A percentile compares a stretch with the other conserved stretches of the same genome.
phyloP scores from a whole-genome alignment of 2,888 invertebrate species.

The Alsophila aescularia region DNA sequence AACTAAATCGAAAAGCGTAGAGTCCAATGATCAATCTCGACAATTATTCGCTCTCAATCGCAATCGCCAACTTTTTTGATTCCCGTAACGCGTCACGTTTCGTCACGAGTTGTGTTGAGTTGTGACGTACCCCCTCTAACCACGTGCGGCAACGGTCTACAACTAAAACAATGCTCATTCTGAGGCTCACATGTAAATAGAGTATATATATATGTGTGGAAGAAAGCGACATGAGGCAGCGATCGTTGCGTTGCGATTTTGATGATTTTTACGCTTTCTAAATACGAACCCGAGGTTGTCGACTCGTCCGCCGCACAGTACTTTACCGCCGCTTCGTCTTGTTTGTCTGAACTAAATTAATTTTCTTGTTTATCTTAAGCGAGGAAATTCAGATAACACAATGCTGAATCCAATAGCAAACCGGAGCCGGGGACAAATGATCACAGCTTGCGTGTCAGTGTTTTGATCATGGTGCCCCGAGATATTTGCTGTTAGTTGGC shows the following conservation, averaged over 20 bases:
- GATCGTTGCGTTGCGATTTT: conserved; percentile 64
- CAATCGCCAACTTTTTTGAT: conserved; percentile 11
- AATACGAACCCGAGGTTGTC: conserved; percentile 54
- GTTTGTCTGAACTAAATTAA: conserved; percentile 7
- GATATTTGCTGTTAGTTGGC: too few relatives aligned
- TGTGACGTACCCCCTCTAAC: too few relatives aligned
- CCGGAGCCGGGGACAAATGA: too few relatives aligned
- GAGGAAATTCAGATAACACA: conserved; percentile 10
- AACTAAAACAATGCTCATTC: conserved; percentile 51
- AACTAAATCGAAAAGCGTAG: neutral
- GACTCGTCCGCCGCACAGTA: conserved; percentile 19
- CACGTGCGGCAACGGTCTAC: conserved; percentile 18
- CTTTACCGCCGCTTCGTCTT: conserved; percentile 1
- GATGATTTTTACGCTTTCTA: conserved; percentile 80
- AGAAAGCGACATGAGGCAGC: conserved; percentile 74
- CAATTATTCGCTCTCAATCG: conserved; percentile 25
- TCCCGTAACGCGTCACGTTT: conserved; percentile 7
- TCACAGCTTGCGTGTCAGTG: too few relatives aligned
- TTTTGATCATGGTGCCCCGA: too few relatives aligned
- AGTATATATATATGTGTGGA: conserved; percentile 44
- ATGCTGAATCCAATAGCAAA: neutral
- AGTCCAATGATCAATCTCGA: conserved; percentile 25
- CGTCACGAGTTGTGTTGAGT: conserved; percentile 22
- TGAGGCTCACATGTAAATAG: conserved; percentile 69
- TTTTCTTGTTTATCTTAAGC: conserved; percentile 19